Base-by-base conservation (phyloP, 2,113 vertebrate genomes). In the Gymnocephalus cernua region DNA sequence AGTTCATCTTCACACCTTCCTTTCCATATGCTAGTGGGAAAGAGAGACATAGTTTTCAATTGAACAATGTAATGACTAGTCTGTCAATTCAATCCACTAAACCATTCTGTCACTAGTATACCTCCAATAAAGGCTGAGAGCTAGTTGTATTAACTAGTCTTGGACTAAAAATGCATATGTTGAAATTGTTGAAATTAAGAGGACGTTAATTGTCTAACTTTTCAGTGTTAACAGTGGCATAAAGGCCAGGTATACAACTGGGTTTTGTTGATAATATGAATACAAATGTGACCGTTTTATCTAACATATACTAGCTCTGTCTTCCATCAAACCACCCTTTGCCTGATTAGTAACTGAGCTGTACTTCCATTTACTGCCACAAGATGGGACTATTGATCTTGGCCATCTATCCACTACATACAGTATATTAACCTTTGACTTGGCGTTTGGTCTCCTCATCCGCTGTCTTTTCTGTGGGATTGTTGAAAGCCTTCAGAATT, bases 1-100 rank as follows among this genome's bases (percentile, higher is more conserved):
- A 97, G 94, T 98, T 99, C 97, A 98, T 97, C 96, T 96, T 99
- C 91, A 99, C 97, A 68, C 97, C 97, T 94, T 99, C 98, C 95
- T 96, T 99, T 89, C 97, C 98, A 82, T 98, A 99, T 3, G 97
- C 98, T 98, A 95, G 88, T 85, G 91, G 61, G 61, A 81, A 76
- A 82, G 13, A 38, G 6, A 75, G n/a, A 72, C 21, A 79, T 3
- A 16, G 7, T 8, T 71, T 66, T 78, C 4, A 25, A 14, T 19
- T 27, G 4, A 58, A 41, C 2, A 19, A 48, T 50, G 3, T 47
- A 5, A 50, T 19, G 6, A 77, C 19, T 50, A 19, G 10, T 50
- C 47, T n/a, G 15, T n/a, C 19, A 29, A 7, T 75, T 29, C 25
- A 54, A 18, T 32, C 25, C 15, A 32, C 3, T 35, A 25, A 54